Percentiles rank a stretch among this genome's conserved stretches.
Evolutionary conservation across 2,888 invertebrate genomes (phyloP).

Genomic region (Drosophila infuscata): DNA sequence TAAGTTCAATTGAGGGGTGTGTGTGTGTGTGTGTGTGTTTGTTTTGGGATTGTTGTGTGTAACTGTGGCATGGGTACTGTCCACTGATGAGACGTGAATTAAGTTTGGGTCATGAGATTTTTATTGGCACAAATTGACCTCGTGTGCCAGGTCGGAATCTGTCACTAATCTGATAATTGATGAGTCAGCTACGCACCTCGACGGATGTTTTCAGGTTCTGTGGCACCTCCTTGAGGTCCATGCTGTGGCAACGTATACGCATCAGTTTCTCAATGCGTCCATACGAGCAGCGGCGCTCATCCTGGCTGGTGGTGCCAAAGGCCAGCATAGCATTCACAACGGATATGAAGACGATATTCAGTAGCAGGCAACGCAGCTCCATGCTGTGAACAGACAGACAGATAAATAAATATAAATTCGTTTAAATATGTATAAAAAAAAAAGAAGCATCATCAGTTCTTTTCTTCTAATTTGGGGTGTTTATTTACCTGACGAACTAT

Average conservation of each 20-base stretch:
- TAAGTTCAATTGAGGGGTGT: slow-evolving; percentile 74
- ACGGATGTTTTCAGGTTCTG: slow-evolving; percentile 82
- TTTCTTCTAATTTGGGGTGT: slow-evolving; percentile 46
- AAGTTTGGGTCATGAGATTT: slow-evolving; percentile 59
- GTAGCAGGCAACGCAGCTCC: slow-evolving; percentile 74
- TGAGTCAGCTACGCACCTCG: slow-evolving; percentile 78
- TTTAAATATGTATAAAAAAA: slow-evolving; percentile 3
- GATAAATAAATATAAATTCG: slow-evolving; percentile 6
- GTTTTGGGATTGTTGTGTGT: slow-evolving; percentile 18
- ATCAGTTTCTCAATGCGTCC: slow-evolving; percentile 79
- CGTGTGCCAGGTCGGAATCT: background rate
- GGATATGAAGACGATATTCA: slow-evolving; percentile 61
- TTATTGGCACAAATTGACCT: slow-evolving; percentile 71
- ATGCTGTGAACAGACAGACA: slow-evolving; percentile 60
- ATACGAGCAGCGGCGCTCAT: slow-evolving; percentile 82
- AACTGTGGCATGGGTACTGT: slow-evolving; percentile 10
- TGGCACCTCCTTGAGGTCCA: slow-evolving; percentile 84
- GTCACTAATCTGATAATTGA: slow-evolving; percentile 22
- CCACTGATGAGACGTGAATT: slow-evolving; percentile 49
- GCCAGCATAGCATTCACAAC: slow-evolving; percentile 72
- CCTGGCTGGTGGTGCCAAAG: slow-evolving; percentile 74
- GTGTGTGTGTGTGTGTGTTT: background rate
- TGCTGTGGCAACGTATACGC: slow-evolving; percentile 81
- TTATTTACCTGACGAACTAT: slow-evolving; percentile 50
- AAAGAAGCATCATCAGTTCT: slow-evolving; percentile 34